Conservation (phyloP, 2,888 invertebrate species). For the Stenotaenia linearis region DNA sequence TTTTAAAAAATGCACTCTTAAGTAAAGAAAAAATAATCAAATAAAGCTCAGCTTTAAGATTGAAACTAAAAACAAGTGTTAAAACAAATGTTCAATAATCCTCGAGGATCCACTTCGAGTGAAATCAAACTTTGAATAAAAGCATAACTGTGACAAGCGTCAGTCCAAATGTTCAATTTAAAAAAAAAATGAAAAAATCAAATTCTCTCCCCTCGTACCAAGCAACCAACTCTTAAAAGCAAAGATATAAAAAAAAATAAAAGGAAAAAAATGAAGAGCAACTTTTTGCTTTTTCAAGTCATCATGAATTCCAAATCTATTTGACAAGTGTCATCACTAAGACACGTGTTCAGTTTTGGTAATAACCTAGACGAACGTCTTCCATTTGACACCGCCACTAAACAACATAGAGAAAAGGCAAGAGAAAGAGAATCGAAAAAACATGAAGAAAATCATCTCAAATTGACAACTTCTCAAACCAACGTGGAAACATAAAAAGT, state of each 20-base stretch:
- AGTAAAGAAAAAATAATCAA: too few relatives aligned
- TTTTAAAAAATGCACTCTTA: too few relatives aligned
- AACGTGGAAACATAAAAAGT: not conserved
- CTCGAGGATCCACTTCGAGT: not conserved
- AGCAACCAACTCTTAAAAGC: not conserved
- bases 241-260: not conserved
- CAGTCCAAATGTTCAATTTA: not conserved
- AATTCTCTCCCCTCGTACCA: not conserved
- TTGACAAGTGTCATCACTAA: constrained; percentile 9
- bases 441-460: constrained; percentile 9
- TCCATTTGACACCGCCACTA: not conserved
- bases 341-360: constrained; percentile 4
- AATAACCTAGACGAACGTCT: not conserved
- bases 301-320: constrained; percentile 9
- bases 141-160: not conserved
- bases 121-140: not conserved
- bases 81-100: not conserved
- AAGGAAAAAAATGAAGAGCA: not conserved
- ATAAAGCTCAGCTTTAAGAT: too few relatives aligned
- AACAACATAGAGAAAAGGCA: not conserved
- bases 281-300: constrained; percentile 9
- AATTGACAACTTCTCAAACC: not conserved
- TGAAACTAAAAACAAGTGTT: not conserved
- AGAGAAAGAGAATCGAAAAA: not conserved
- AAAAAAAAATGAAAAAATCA: not conserved